Evolutionary conservation across 1,140 invertebrate genomes (phyloP), one percentile per base, ranked within the genome.

Genomic region (Conus betulinus): DNA sequence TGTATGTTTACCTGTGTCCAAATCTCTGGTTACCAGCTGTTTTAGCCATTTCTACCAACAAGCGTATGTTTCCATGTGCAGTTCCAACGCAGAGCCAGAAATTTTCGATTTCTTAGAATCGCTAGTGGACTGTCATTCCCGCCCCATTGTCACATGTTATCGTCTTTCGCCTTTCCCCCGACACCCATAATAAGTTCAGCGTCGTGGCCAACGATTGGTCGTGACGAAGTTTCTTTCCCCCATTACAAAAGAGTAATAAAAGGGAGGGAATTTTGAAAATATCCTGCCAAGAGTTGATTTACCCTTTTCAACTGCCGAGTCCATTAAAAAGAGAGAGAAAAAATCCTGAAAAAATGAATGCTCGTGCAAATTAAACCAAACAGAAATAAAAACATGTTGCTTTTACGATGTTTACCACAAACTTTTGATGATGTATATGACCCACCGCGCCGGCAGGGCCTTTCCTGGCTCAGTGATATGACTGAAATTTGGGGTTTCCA

Each of bases 1-100:
- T n/a, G 6, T 27, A 55, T 25, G n/a, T 60, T 78, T 78, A 87
- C 85, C 85, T 55, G 71, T 87, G 85, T 78, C 85, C 85, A 57
- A 87, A 76, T 78, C 53, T 87, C n/a, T 13, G 39, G 7, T 71
- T 55, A 13, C 85, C 74, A n/a, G 71, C 8, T n/a, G 53, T 78
- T 20, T 11, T 51, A 52, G 85, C 71, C 85, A 87, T 87, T 78
- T 78, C 74, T n/a, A 15, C 17, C 7, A 20, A 1, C 23, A 78
- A 20, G 11, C 17, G 25, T 52, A 1, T 51, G 7, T 52, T 71
- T 71, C 60, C 60, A 67, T 85, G 51, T 85, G 39, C 51, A 67
- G 57, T 52, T 71, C 84, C 27, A 51, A 71, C 20, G 63, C 82
- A 23, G 7, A 85, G 60, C 27, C 8, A 13, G 79, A 25, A 39